Evolutionary conservation across 2,888 invertebrate species (phyloP).

Genomic region (Papilio protenor): DNA sequence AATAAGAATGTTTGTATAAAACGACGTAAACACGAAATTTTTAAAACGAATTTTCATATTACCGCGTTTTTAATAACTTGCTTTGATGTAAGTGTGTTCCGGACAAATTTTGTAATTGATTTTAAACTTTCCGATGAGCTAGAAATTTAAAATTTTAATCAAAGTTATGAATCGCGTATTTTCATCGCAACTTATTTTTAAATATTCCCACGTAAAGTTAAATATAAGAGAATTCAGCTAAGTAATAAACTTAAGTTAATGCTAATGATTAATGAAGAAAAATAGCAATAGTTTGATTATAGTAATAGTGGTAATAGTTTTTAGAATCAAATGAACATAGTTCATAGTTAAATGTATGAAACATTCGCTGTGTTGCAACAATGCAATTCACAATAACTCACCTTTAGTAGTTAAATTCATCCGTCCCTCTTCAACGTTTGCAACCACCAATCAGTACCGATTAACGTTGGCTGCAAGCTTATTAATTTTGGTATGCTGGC

Average conservation of each 20-base stretch:
- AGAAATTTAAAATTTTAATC: slow-evolving; percentile 14
- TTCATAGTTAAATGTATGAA: not conserved
- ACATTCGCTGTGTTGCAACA: slow-evolving; percentile 30
- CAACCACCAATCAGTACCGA: slow-evolving; percentile 76
- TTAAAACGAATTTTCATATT: slow-evolving; percentile 5
- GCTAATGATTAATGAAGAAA: not conserved
- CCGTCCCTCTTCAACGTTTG: slow-evolving; percentile 75
- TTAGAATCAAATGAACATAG: not conserved
- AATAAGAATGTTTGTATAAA: not conserved
- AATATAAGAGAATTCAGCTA: not conserved
- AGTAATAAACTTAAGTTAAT: not conserved
- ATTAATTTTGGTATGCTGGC: slow-evolving; percentile 79
- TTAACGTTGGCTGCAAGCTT: slow-evolving; percentile 73
- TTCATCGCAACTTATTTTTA: not conserved
- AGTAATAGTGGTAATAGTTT: not conserved
- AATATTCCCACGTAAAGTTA: not conserved
- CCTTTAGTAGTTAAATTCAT: slow-evolving; percentile 83
- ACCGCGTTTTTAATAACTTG: slow-evolving; percentile 8
- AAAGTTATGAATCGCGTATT: slow-evolving; percentile 39
- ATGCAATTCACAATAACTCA: slow-evolving; percentile 59
- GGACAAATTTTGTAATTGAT: slow-evolving; percentile 14
- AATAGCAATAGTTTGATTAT: not conserved
- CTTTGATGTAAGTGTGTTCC: slow-evolving; percentile 16
- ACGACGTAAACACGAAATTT: not conserved
- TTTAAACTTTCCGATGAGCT: slow-evolving; percentile 10